Base-by-base conservation (phyloP, 2,113 vertebrate species). In the Cacatua alba region DNA sequence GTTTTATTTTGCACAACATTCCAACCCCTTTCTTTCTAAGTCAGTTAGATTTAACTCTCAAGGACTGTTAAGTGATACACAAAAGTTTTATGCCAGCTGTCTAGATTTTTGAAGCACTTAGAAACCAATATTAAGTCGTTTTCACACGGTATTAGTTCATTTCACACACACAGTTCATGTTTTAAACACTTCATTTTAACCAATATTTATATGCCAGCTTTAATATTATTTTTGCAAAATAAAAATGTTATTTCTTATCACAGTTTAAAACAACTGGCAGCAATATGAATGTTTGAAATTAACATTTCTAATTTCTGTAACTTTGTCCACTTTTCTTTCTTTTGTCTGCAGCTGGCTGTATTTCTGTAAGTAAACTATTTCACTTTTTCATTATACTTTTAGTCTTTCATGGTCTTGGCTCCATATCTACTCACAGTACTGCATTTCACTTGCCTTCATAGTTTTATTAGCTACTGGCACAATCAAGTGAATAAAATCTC, bases 401-500 rank as follows among this genome's bases (percentile, higher is more conserved):
- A 70, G 46, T 74, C 35, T 70, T 62, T 91, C 62, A 60, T n/a
- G 57, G 16, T 87, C n/a, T 70, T 71, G 46, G 31, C 29, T 31
- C 21, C 11, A 3, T n/a, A 87, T 64, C n/a, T 81, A 62, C 25
- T 35, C 16, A 92, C 24, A 72, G 14, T 43, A 62, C 24, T 46
- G 10, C 39, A 84, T 16, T 88, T 57, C 26, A 79, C 21, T 78
- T 83, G 43, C 51, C 88, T 94, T 95, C 53, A 5, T 83, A 49
- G 82, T 96, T 95, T 91, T 88, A 68, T 88, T 95, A 95, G 86
- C 77, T 92, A 67, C 72, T 68, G 49, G 49, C 46, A 92, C 11
- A 72, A 53, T 74, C 62, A 82, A 95, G 79, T 75, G 62, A 97
- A 86, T 51, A 94, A 94, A 94, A 96, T 84, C 44, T 91, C 89